phyloP scores from a whole-genome alignment of 2,888 invertebrate genomes.

The Eumacrocentrus americanus region DNA sequence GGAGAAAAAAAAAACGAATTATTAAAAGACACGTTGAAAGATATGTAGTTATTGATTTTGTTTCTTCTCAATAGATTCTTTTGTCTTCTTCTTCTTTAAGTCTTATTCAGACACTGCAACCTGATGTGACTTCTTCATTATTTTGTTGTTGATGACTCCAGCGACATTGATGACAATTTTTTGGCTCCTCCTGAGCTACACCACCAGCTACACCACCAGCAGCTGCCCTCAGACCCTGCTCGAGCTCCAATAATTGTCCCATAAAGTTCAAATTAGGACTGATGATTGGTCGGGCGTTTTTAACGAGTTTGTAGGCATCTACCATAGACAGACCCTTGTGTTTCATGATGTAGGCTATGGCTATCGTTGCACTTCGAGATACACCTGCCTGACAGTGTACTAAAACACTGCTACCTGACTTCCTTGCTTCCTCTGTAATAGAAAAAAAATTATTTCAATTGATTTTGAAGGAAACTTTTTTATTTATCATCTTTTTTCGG shows the following conservation, averaged over 20 bases:
- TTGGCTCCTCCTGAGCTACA: conserved; percentile 58
- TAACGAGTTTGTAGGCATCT: conserved; percentile 87
- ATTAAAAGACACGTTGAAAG: conserved; percentile 12
- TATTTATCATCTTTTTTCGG: too few species aligned
- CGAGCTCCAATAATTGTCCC: conserved; percentile 85
- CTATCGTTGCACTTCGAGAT: conserved; percentile 91
- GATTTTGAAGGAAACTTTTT: background rate
- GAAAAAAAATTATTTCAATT: background rate
- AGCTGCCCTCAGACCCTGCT: conserved; percentile 69
- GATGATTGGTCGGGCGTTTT: conserved; percentile 84
- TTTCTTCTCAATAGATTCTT: conserved; percentile 1
- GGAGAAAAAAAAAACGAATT: background rate
- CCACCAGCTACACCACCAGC: conserved; percentile 46
- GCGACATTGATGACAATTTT: conserved; percentile 62
- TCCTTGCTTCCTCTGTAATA: conserved; percentile 73
- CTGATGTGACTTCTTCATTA: conserved; percentile 65
- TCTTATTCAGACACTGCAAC: conserved; percentile 67
- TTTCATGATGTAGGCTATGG: conserved; percentile 94
- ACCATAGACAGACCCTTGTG: conserved; percentile 81
- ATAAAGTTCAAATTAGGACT: conserved; percentile 96
- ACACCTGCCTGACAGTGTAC: conserved; percentile 97
- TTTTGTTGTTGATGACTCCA: conserved; percentile 65
- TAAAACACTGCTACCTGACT: conserved; percentile 75
- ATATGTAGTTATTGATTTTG: conserved; percentile 1
- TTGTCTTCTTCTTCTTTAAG: conserved; percentile 15